Evolutionary conservation across 2,888 invertebrate genomes (phyloP), one percentile per base, ranked within the genome.

Genomic region (Cryptus viduatorius): DNA sequence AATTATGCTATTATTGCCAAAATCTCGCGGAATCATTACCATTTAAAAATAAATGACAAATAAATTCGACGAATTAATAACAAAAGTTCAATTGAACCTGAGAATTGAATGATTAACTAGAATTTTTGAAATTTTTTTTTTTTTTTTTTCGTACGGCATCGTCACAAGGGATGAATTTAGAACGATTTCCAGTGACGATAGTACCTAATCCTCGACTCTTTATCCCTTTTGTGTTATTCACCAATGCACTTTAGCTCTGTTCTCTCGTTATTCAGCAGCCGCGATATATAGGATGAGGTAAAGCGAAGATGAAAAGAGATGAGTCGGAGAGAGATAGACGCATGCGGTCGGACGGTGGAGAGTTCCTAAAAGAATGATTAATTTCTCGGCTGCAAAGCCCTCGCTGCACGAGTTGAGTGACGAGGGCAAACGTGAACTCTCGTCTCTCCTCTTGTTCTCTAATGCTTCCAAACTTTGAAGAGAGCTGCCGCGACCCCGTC

Each of bases 361-460:
- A 44, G 56, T 81, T 68, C 50, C 61, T 53, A 61, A 81, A 81
- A 81, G 69, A 80, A 76, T 81, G 81, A 81, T 76, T 77, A 77
- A 82, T 77, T 77, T 59, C 56, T 65, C 24, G 46, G n/a, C 65
- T 65, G 44, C 71, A 53, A 68, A 69, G 50, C 64, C 50, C 16
- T 24, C 50, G 46, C 56, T 24, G 24, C 16, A 59, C 59, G 19
- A 59, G 61, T 50, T 42, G 19, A 46, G 50, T 31, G 46, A 68
- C 16, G 42, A 19, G 37, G 71, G 65, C 71, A 77, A 77, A 71
- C 59, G 64, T 65, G 69, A 64, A 69, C 81, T 46, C 50, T 82
- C 71, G 56, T 82, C 59, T 77, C 37, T 65, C 29, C 71, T 42
- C 82, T 77, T 82, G 65, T 82, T 82, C 77, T 50, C 65, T 72